Percentiles rank a stretch among this genome's conserved stretches.
These are phyloP conservation scores for Xestia sexstrigata DNA, from an alignment of 2,888 invertebrate genomes.

Conservation along the genomic window DNA sequence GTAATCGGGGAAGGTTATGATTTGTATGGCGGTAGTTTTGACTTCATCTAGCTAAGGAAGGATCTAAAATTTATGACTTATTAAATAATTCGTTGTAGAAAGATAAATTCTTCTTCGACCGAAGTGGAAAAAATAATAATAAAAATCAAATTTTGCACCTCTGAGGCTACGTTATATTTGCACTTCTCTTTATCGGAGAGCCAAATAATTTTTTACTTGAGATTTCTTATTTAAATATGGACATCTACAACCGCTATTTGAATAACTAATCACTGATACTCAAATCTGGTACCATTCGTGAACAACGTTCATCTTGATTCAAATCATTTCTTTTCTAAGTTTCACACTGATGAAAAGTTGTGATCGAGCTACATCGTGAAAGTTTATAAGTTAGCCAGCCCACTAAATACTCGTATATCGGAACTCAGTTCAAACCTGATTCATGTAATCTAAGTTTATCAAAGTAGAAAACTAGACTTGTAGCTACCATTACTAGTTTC, in stretches of 20 bases:
- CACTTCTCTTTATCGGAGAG: conserved; percentile 6
- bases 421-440: conserved; percentile 31
- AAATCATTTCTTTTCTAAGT: conserved; percentile 25
- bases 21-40: background rate
- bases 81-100: background rate
- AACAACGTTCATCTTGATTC: conserved; percentile 14
- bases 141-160: background rate
- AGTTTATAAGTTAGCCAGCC: conserved; percentile 46
- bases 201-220: conserved; percentile 13
- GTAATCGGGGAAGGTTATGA: background rate
- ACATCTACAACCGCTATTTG: background rate
- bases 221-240: conserved; percentile 22
- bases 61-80: background rate
- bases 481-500: conserved; percentile 40
- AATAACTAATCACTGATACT: background rate
- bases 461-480: conserved; percentile 48
- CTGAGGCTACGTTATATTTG: conserved; percentile 26
- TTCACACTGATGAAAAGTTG: conserved; percentile 29
- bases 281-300: conserved; percentile 15
- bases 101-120: background rate
- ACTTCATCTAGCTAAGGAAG: background rate
- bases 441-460: conserved; percentile 40
- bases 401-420: background rate
- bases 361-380: conserved; percentile 44
- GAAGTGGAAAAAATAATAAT: background rate